Conservation (phyloP, 2,888 invertebrate species). For the Minunthozetes semirufus region DNA sequence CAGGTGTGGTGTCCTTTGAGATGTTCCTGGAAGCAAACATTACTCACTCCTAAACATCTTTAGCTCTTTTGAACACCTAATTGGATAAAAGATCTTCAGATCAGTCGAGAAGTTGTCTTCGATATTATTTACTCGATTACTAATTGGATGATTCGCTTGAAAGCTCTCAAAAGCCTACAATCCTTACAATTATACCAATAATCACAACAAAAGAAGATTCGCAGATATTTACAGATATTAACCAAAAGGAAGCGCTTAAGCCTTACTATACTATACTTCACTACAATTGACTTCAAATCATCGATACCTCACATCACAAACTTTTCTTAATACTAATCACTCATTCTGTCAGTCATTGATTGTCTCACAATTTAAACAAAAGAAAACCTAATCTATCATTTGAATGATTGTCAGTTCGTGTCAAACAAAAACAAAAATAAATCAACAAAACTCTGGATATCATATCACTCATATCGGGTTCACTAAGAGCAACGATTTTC, state of each 20-base stretch:
- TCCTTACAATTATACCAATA: too few relatives aligned
- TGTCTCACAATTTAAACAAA: too few relatives aligned
- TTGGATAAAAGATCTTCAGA: not conserved
- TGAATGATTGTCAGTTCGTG: too few relatives aligned
- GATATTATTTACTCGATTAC: not conserved
- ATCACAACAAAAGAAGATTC: not conserved
- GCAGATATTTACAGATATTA: not conserved
- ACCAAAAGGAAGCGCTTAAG: not conserved
- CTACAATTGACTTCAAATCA: not conserved
- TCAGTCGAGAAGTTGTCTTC: not conserved
- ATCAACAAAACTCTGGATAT: too few relatives aligned
- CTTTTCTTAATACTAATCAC: too few relatives aligned
- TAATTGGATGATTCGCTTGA: not conserved
- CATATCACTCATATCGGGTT: too few relatives aligned
- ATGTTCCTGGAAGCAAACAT: conserved; percentile 16
- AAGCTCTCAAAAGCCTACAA: not conserved
- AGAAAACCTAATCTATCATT: too few relatives aligned
- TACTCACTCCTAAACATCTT: conserved; percentile 10
- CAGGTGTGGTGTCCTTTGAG: conserved; percentile 23
- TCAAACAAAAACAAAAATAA: too few relatives aligned
- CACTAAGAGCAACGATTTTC: too few relatives aligned
- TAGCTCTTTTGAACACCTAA: conserved; percentile 9
- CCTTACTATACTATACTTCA: not conserved
- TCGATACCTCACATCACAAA: too few relatives aligned
- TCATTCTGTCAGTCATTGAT: too few relatives aligned